Evolutionary conservation across 1,140 invertebrate species (phyloP).

Genomic region (Pentalonia nigronervosa): DNA sequence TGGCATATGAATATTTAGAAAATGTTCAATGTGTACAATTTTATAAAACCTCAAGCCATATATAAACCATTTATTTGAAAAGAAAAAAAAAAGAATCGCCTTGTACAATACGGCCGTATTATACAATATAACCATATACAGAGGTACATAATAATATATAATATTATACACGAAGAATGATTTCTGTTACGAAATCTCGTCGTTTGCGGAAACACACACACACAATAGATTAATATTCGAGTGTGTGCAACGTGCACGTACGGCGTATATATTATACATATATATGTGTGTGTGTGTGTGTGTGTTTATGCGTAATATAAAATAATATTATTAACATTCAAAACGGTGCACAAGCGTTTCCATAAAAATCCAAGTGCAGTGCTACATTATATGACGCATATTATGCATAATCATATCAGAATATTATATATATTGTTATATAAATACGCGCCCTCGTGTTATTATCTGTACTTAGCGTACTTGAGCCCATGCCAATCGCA

Average conservation of each 20-base stretch:
- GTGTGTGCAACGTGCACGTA: background rate
- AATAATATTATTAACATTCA: conserved; percentile 13
- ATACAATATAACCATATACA: background rate
- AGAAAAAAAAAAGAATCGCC: background rate
- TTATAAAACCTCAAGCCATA: no score
- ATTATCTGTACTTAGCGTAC: background rate
- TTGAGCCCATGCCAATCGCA: background rate
- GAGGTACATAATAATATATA: background rate
- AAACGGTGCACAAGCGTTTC: conserved; percentile 1
- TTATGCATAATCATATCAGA: background rate
- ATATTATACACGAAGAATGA: background rate
- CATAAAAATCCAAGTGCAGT: background rate
- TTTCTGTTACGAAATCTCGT: background rate
- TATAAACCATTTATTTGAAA: no score
- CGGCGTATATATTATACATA: no score
- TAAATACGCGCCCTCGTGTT: background rate
- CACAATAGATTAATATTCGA: background rate
- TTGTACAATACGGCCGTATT: background rate
- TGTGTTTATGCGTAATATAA: background rate
- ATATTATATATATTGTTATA: no score
- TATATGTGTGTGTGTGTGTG: no score
- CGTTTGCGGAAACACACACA: background rate
- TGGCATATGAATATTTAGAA: no score
- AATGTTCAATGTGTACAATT: no score
- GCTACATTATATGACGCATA: background rate